Evolutionary conservation across 2,113 vertebrate species (phyloP).

Genomic region (Brachyhypopomus gauderio): DNA sequence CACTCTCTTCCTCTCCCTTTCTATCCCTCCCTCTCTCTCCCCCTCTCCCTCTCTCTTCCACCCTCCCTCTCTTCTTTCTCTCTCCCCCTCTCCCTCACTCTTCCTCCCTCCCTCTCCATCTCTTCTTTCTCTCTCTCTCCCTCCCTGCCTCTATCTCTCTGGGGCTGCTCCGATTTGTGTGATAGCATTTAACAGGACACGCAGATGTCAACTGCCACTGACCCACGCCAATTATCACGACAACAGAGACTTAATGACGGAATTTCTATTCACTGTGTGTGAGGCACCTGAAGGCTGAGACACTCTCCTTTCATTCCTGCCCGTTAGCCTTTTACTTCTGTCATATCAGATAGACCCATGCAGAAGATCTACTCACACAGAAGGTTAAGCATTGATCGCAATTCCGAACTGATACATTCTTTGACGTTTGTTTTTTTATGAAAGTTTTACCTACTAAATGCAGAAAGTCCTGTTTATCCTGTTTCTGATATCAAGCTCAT

Average conservation of each 20-base stretch:
- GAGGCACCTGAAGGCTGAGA: slow-evolving; percentile 36
- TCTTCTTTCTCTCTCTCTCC: background rate
- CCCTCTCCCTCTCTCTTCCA: too few relatives aligned
- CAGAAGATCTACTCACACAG: too few relatives aligned
- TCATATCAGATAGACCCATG: slow-evolving; percentile 38
- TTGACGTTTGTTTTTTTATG: too few relatives aligned
- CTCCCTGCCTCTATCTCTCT: slow-evolving; percentile 37
- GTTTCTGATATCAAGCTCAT: background rate
- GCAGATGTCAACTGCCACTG: slow-evolving; percentile 56
- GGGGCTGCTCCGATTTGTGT: slow-evolving; percentile 57
- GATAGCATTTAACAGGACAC: slow-evolving; percentile 60
- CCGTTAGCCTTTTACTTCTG: slow-evolving; percentile 38
- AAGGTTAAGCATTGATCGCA: background rate
- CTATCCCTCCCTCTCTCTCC: slow-evolving; percentile 31
- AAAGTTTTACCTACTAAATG: slow-evolving; percentile 5
- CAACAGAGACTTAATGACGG: slow-evolving; percentile 57
- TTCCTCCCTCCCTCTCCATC: background rate
- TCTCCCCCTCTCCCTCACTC: too few relatives aligned
- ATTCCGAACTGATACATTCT: slow-evolving; percentile 13
- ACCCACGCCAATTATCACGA: slow-evolving; percentile 60
- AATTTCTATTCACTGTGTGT: slow-evolving; percentile 48
- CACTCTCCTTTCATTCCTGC: slow-evolving; percentile 33
- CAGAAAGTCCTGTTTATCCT: background rate
- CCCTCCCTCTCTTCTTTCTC: too few relatives aligned
- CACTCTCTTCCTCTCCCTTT: too few relatives aligned